Percentiles rank a stretch among this genome's conserved stretches.
Evolutionary conservation across 2,888 invertebrate genomes (phyloP).

Genomic region (Stenodera caucasica): DNA sequence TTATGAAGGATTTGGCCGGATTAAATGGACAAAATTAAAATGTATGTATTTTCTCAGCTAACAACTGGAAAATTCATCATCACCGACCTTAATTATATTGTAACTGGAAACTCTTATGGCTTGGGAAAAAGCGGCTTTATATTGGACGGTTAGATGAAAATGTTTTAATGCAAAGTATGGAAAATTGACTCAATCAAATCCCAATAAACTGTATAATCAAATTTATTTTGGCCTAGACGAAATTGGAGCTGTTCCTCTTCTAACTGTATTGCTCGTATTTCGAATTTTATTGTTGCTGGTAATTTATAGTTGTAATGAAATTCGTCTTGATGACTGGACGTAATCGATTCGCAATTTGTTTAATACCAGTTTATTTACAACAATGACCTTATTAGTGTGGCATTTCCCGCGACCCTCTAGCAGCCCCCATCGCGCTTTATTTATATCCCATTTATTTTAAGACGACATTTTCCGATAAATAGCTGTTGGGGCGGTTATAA

Average conservation of each 20-base stretch:
- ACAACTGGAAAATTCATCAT: background rate
- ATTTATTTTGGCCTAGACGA: too few relatives aligned
- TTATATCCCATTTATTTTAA: background rate
- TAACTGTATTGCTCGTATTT: too few relatives aligned
- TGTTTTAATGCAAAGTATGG: too few relatives aligned
- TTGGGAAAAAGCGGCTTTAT: too few relatives aligned
- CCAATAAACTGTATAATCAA: too few relatives aligned
- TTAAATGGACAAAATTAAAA: background rate
- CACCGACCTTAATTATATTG: background rate
- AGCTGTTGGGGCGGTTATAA: background rate
- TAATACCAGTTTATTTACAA: background rate
- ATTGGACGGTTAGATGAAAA: too few relatives aligned
- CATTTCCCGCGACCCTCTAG: background rate
- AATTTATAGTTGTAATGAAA: background rate
- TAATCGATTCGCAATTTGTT: background rate
- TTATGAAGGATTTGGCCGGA: background rate
- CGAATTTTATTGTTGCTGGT: too few relatives aligned
- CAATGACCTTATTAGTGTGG: background rate
- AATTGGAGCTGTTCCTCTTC: too few relatives aligned
- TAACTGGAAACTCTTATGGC: background rate
- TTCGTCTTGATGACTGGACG: background rate
- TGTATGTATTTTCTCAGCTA: background rate
- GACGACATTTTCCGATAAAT: background rate
- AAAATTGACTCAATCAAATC: too few relatives aligned
- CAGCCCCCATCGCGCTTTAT: background rate